These are phyloP conservation scores for Podarcis lilfordi DNA, from an alignment of 2,797 vertebrate species.

Conservation along the genomic window DNA sequence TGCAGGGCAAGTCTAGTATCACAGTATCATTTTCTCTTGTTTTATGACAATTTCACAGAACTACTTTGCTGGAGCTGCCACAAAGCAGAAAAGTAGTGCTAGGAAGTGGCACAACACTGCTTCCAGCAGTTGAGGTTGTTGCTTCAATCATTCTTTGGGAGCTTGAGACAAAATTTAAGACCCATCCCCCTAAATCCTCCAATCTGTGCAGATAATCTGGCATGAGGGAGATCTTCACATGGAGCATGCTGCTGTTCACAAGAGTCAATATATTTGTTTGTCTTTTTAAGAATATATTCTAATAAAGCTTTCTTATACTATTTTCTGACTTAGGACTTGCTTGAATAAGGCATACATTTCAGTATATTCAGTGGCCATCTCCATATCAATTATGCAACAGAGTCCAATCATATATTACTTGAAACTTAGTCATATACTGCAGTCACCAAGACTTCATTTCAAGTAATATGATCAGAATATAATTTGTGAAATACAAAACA, in stretches of 20 bases:
- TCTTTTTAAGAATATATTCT: conserved; percentile 39
- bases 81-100: neutral
- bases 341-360: conserved; percentile 55
- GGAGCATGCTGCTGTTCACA: neutral
- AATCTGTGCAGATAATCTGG: neutral
- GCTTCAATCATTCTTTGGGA: neutral
- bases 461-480: neutral
- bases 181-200: neutral
- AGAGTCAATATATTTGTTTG: neutral
- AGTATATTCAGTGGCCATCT: conserved; percentile 62
- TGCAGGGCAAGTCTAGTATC: neutral
- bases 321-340: conserved; percentile 45
- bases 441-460: neutral
- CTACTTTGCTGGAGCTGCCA: neutral
- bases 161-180: neutral
- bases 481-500: conserved; percentile 77
- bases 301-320: conserved; percentile 56
- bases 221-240: neutral
- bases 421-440: conserved; percentile 53
- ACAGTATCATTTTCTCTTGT: conserved; percentile 37
- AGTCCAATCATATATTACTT: conserved; percentile 20
- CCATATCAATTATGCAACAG: conserved; percentile 55
- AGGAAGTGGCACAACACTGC: neutral
- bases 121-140: neutral
- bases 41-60: neutral